Base-by-base conservation (phyloP, 1,140 invertebrate genomes). In the Pseudobourletiella spinata region DNA sequence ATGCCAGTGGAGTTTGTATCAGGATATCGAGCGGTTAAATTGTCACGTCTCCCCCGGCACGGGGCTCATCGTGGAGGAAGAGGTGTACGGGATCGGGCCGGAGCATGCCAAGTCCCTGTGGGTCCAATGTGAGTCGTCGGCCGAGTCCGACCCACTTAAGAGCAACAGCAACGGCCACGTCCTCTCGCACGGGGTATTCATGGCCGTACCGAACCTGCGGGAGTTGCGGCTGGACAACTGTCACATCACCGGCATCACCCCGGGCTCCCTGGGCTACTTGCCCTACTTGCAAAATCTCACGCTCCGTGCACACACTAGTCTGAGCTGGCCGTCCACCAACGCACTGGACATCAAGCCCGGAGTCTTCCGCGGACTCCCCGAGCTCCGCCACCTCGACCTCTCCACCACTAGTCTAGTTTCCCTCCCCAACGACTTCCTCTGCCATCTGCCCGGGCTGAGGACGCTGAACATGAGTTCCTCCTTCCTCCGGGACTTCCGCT, bases 171-270 rank as follows among this genome's bases (percentile, higher is more conserved):
- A 6, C 20, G 65, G 64, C 6, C 65, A 62, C 55, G 68, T 70
- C 6, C 57, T 70, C 39, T 70, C 68, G 8, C 65, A 70, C 24
- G 68, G 68, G 22, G 63, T 70, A 20, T 70, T 70, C 28, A 67
- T 70, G 68, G 65, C 68, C 46, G 68, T 70, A 20, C 60, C 62
- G 46, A 70, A 92, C 73, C 76, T 95, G 44, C 82, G 83, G 44
- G 86, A 91, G 65, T 80, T 95, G 3, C 85, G 86, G 14, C 88
- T 95, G 58, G 89, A 94, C 73, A 89, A 87, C 68, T 95, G 91
- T 76, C 91, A 91, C 77, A 86, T 95, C 61, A 84, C 86, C 30
- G 89, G 90, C 72, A 78, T 95, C 22, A 88, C 89, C 2, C 85
- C 87, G 54, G 87, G 87, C 16, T 86, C 88, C 1, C 91, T 93